These are phyloP conservation scores for Lithobates pipiens DNA, from an alignment of 2,797 vertebrate genomes.

Conservation along the genomic window DNA sequence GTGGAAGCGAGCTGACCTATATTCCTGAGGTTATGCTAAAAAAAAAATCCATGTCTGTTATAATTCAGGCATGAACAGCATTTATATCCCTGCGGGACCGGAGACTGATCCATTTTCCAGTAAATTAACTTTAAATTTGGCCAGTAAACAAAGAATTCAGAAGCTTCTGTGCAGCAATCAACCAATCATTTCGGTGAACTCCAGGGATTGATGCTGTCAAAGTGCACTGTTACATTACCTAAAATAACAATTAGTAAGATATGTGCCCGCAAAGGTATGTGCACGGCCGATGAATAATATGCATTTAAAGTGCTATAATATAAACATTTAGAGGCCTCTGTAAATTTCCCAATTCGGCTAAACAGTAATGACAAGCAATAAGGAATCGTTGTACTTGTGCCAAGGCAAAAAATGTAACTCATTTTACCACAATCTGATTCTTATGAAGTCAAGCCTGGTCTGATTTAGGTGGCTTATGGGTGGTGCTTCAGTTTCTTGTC, in stretches of 20 bases:
- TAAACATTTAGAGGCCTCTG: not conserved
- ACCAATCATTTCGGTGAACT: conserved; percentile 15
- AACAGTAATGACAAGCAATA: no score
- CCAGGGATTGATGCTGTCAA: conserved; percentile 3
- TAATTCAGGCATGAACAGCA: conserved; percentile 9
- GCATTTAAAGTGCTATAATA: not conserved
- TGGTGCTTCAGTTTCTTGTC: no score
- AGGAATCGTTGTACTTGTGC: no score
- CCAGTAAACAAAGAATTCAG: conserved; percentile 43
- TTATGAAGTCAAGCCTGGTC: no score
- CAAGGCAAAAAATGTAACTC: no score
- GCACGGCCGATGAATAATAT: not conserved
- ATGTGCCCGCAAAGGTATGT: not conserved
- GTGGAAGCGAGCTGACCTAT: conserved; percentile 27
- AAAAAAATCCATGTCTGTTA: conserved; percentile 2
- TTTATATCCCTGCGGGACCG: conserved; percentile 31
- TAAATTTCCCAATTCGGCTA: not conserved
- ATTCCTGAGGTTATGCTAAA: conserved; percentile 42
- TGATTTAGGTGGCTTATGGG: no score
- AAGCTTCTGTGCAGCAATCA: conserved; percentile 42
- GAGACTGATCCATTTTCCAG: conserved; percentile 54
- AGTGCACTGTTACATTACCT: not conserved
- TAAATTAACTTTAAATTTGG: conserved; percentile 60
- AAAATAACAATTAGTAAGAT: conserved; percentile 10
- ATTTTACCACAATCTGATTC: no score